These are phyloP conservation scores for Scaptomyza graminum DNA, from an alignment of 1,140 invertebrate genomes.

Conservation along the genomic window DNA sequence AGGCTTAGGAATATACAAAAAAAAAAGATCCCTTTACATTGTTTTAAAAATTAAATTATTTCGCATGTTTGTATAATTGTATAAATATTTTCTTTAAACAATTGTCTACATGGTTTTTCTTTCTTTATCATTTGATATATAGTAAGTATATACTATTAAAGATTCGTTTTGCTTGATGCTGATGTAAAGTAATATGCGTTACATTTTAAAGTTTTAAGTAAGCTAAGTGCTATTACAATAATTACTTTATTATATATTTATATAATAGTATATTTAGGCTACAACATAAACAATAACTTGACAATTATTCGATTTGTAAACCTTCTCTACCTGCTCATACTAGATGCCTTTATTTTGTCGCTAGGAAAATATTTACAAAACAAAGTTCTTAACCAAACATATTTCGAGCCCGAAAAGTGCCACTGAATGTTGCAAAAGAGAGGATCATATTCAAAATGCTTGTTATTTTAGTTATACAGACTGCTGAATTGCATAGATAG, in stretches of 20 bases:
- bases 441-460: constrained; percentile 40
- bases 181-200: constrained; percentile 70
- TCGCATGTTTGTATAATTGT: constrained; percentile 59
- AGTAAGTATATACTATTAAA: constrained; percentile 49
- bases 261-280: constrained; percentile 54
- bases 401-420: constrained; percentile 42
- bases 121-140: constrained; percentile 11
- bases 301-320: constrained; percentile 41
- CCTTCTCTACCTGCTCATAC: constrained; percentile 2
- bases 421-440: constrained; percentile 26
- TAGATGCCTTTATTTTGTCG: constrained; percentile 59
- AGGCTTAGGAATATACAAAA: constrained; percentile 46
- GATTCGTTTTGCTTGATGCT: constrained; percentile 58
- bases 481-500: constrained; percentile 5
- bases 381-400: constrained; percentile 46
- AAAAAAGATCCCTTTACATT: constrained; percentile 39
- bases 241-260: constrained; percentile 55
- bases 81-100: constrained; percentile 73
- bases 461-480: not conserved
- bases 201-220: constrained; percentile 60
- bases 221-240: constrained; percentile 64
- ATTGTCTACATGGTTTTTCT: constrained; percentile 67
- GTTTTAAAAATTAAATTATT: constrained; percentile 63
- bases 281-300: constrained; percentile 46
- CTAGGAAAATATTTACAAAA: constrained; percentile 71